A percentile compares a stretch with the other conserved stretches of the same genome.
These are phyloP conservation scores for Cyanoramphus novaezelandiae DNA, from an alignment of 2,113 vertebrate species.

Conservation along the genomic window DNA sequence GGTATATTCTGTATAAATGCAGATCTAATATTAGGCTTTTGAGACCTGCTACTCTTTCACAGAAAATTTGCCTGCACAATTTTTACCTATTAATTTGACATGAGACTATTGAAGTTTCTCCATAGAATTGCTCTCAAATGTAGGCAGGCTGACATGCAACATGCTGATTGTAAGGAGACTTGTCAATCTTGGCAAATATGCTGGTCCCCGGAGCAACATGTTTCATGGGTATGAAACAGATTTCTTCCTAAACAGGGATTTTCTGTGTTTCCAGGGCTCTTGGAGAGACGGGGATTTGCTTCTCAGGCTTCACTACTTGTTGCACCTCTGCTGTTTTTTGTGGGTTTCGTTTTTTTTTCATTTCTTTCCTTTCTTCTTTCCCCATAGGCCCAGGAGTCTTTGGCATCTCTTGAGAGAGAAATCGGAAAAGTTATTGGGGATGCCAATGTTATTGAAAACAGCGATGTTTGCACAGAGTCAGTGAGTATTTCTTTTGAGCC, in stretches of 20 bases:
- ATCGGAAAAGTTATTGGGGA: slow-evolving; percentile 86
- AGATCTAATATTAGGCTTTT: neutral
- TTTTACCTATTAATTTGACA: neutral
- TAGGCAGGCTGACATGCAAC: neutral
- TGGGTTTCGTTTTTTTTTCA: no score
- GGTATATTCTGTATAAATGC: neutral
- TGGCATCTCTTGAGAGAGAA: slow-evolving; percentile 91
- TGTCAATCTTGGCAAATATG: neutral
- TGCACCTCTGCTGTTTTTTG: neutral
- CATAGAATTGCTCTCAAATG: neutral
- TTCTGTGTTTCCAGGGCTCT: neutral
- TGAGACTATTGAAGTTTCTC: neutral
- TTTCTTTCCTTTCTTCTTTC: neutral
- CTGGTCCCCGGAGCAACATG: slow-evolving; percentile 7
- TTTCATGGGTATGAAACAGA: neutral
- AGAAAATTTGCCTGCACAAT: neutral
- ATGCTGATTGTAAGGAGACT: slow-evolving; percentile 6
- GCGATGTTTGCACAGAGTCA: slow-evolving; percentile 81
- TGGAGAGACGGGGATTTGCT: neutral
- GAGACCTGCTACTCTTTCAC: neutral
- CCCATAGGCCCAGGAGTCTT: slow-evolving; percentile 89
- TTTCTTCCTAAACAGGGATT: neutral
- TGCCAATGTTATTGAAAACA: slow-evolving; percentile 87
- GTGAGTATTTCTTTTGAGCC: slow-evolving; percentile 68
- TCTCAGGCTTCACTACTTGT: neutral